Evolutionary conservation across 2,797 vertebrate genomes (phyloP).

Genomic region (Melanotaenia maccullochi): DNA sequence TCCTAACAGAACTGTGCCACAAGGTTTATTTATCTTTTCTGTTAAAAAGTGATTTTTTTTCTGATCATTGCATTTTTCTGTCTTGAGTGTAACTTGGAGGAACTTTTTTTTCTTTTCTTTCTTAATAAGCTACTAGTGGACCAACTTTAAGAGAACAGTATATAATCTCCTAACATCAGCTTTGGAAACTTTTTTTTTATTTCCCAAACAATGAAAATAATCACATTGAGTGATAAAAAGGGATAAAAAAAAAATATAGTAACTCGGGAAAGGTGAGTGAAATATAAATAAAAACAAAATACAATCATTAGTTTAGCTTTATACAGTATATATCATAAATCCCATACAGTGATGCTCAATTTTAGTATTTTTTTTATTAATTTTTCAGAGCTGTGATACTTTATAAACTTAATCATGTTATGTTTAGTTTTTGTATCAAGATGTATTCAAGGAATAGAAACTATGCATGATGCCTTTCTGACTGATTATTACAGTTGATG

Average conservation of each 20-base stretch:
- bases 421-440: background rate
- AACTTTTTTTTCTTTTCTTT: no score
- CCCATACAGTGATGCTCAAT: no score
- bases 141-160: background rate
- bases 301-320: no score
- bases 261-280: no score
- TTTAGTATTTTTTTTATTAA: no score
- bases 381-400: no score
- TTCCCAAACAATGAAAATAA: no score
- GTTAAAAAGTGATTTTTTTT: background rate
- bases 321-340: no score
- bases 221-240: no score
- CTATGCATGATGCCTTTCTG: background rate
- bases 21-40: background rate
- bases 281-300: no score
- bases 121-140: background rate
- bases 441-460: background rate
- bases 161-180: background rate
- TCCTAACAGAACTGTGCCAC: conserved; percentile 5
- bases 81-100: background rate
- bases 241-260: no score
- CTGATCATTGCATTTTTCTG: background rate
- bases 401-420: background rate
- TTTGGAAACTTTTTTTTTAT: background rate
- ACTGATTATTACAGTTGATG: conserved; percentile 5